Conservation (phyloP, 2,113 vertebrate genomes). For the Reinhardtius hippoglossoides region DNA sequence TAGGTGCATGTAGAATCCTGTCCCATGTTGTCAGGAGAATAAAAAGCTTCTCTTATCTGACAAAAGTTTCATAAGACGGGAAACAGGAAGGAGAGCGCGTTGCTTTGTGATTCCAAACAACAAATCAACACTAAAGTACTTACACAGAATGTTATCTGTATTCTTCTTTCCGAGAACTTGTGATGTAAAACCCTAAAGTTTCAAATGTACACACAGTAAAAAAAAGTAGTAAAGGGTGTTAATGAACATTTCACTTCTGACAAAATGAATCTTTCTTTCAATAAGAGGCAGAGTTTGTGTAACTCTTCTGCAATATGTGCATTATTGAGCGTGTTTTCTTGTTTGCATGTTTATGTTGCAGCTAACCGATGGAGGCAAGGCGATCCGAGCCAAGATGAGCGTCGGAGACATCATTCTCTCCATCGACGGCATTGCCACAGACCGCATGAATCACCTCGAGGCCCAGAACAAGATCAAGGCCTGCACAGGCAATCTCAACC, state of each 20-base stretch:
- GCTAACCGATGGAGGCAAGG: conserved; percentile 95
- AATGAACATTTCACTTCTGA: too few species aligned
- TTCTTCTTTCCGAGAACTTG: background rate
- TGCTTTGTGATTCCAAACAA: conserved; percentile 23
- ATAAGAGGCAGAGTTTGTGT: background rate
- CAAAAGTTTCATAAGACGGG: conserved; percentile 46
- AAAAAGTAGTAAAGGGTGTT: background rate
- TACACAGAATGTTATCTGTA: background rate
- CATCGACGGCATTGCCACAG: conserved; percentile 91
- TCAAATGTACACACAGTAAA: background rate
- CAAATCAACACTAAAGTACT: background rate
- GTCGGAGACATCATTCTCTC: conserved; percentile 93
- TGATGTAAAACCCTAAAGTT: background rate
- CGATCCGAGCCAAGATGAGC: conserved; percentile 88
- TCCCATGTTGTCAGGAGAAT: conserved; percentile 28
- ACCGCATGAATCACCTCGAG: conserved; percentile 95
- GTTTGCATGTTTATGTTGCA: conserved; percentile 75
- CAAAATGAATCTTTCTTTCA: background rate
- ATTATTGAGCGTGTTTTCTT: background rate
- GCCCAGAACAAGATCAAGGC: conserved; percentile 99
- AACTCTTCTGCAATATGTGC: background rate
- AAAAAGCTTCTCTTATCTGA: conserved; percentile 46
- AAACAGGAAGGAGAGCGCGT: conserved; percentile 35
- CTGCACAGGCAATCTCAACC: conserved; percentile 88
- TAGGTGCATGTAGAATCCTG: background rate